Evolutionary conservation across 1,140 invertebrate species (phyloP), one percentile per base, ranked within the genome.

Genomic region (Drosophila arawakana): DNA sequence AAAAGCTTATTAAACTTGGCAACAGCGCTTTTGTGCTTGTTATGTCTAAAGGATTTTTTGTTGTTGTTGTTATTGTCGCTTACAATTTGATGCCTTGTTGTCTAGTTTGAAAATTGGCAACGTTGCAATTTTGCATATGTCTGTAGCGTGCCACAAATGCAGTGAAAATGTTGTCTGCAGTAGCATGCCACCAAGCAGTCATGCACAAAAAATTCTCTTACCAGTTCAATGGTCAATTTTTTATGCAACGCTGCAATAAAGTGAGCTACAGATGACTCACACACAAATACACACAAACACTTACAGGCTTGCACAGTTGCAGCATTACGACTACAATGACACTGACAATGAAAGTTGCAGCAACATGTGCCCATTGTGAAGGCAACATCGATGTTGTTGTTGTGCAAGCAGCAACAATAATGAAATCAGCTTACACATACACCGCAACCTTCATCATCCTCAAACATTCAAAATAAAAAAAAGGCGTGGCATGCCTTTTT

Each of bases 161-260:
- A 21, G 39, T 54, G 2, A 21, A 50, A 60, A 50, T 54, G 39
- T 43, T 35, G 59, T 21, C 37, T 54, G 58, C 47, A 52, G 50
- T 54, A 21, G 49, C 47, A 37, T 61, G 46, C 47, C 21, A 62
- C 67, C 37, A 46, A 43, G 50, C 60, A 63, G 60, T 47, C 60
- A 63, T 65, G 46, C 59, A 49, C 59, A 63, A 37, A 43, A 70
- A 73, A 81, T 73, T 69, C 76, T 69, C 69, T 71, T 63, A 47
- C 73, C 73, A 72, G 74, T 86, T 85, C 72, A 81, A 81, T 85
- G 82, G 75, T 86, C 78, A 81, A 66, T 81, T 81, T 81, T 85
- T 78, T 84, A 75, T 84, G 63, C 75, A 74, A 75, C 74, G 54
- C 62, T 25, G 68, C 77, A 83, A 69, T 67, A 84, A 80, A 58